Evolutionary conservation across 2,113 vertebrate species (phyloP).

Genomic region (Petrocephalus zakoni): DNA sequence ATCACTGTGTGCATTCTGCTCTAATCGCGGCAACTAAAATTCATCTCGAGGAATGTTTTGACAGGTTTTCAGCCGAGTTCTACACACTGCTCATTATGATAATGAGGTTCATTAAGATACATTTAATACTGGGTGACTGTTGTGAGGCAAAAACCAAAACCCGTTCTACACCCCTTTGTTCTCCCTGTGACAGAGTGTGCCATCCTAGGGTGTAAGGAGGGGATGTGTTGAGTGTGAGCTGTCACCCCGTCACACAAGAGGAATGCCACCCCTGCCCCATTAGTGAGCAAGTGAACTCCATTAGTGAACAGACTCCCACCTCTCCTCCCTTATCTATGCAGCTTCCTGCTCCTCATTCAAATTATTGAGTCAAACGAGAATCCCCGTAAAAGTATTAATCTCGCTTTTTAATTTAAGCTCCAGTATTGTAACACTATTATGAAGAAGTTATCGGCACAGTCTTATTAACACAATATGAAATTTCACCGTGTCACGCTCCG

Average conservation of each 20-base stretch:
- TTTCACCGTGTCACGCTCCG: background rate
- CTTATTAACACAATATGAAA: background rate
- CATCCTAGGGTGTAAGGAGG: background rate
- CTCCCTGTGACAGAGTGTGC: background rate
- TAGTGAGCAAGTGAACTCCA: background rate
- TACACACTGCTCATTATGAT: background rate
- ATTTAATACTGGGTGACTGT: background rate
- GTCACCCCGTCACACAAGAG: background rate
- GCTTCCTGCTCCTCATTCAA: background rate
- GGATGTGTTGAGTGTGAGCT: background rate
- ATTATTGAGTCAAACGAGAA: background rate
- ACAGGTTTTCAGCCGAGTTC: background rate
- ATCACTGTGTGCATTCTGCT: background rate
- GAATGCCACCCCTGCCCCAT: background rate
- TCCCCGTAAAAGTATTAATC: slow-evolving; percentile 7
- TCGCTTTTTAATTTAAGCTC: too few relatives aligned
- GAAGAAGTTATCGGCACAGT: background rate
- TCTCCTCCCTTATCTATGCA: too few relatives aligned
- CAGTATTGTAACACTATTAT: background rate
- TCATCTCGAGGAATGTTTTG: background rate
- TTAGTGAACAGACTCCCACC: background rate
- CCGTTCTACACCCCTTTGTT: background rate
- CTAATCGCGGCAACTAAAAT: background rate
- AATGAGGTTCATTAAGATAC: background rate
- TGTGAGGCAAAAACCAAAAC: background rate